Base-by-base conservation (phyloP, 2,113 vertebrate genomes). In the Dipodomys spectabilis region DNA sequence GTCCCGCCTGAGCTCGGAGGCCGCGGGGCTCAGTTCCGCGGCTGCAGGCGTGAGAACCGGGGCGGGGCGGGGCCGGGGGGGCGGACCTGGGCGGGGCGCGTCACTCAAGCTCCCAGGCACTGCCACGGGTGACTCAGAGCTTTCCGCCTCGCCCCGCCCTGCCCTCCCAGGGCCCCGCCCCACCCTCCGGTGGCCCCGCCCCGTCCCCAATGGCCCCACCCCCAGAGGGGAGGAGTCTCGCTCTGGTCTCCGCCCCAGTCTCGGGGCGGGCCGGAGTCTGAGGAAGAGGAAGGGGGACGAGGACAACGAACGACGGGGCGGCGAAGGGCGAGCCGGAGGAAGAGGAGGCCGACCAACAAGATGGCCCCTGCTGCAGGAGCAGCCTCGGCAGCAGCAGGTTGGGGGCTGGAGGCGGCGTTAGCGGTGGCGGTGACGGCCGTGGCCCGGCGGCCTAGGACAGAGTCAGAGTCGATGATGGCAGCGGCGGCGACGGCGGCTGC, bases 351-450 rank as follows among this genome's bases (percentile, higher is more conserved):
- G 95, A 69, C 77, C 93, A 97, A 97, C 98, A 98, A 98, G 98
- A 98, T 98, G 98, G 98, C 98, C 97, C 98, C 98, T 96, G 98
- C 97, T 97, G 98, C 97, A 94, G 93, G 94, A 95, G 97, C 94
- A 68, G 97, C 97, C 96, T 97, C 96, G 64, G 97, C 96, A 96
- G 96, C 97, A 96, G 97, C 97, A 96, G 97, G 93, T 92, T 97
- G 67, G 96, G 96, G 90, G 92, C 95, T 80, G 95, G 44, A 97
- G 96, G 89, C 82, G 86, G 97, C 67, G 96, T 90, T 96, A 97
- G 97, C 53, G 93, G 92, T 86, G 90, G 97, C 96, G 90, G 93
- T 86, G 82, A 91, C 79, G 84, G 95, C 96, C 95, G 97, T 86
- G 93, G 82, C 94, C 93, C 95, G 72, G 94, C 91, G 81, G 94